Evolutionary conservation across 2,797 vertebrate genomes (phyloP).

Genomic region (Amblyopsis hoosieri): DNA sequence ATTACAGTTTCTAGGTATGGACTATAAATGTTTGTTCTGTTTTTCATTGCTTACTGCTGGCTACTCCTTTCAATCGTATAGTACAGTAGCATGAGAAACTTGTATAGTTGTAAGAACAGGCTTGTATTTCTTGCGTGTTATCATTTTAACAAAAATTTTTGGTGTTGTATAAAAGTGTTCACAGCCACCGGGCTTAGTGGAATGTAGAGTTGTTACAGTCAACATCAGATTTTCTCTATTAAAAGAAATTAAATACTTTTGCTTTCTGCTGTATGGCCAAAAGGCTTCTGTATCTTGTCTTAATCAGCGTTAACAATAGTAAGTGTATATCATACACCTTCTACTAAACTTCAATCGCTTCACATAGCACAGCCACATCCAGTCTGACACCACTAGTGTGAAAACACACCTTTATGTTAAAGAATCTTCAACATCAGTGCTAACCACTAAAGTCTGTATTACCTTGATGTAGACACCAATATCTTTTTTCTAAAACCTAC

Average conservation of each 20-base stretch:
- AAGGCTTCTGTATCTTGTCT: background rate
- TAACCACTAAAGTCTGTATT: background rate
- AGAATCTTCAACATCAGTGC: background rate
- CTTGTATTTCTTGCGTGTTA: too few relatives aligned
- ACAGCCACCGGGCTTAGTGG: slow-evolving; percentile 36
- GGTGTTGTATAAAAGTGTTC: slow-evolving; percentile 20
- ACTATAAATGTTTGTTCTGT: slow-evolving; percentile 3
- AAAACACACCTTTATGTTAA: too few relatives aligned
- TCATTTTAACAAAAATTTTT: slow-evolving; percentile 12
- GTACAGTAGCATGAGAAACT: too few relatives aligned
- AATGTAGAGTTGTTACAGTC: slow-evolving; percentile 58
- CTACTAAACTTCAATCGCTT: too few relatives aligned
- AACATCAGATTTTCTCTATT: slow-evolving; percentile 23
- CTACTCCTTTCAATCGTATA: too few relatives aligned
- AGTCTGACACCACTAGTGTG: too few relatives aligned
- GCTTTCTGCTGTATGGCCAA: background rate
- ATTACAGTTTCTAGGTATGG: slow-evolving; percentile 20
- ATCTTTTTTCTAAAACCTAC: background rate
- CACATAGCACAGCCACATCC: too few relatives aligned
- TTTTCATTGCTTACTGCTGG: background rate
- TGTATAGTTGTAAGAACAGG: too few relatives aligned
- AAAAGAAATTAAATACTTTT: slow-evolving; percentile 6
- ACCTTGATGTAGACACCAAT: slow-evolving; percentile 10
- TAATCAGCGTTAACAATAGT: background rate
- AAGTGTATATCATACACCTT: too few relatives aligned